A percentile compares a stretch with the other conserved stretches of the same genome.
These are phyloP conservation scores for Pseudochirops corinnae DNA, from an alignment of 2,797 vertebrate species.

Conservation along the genomic window DNA sequence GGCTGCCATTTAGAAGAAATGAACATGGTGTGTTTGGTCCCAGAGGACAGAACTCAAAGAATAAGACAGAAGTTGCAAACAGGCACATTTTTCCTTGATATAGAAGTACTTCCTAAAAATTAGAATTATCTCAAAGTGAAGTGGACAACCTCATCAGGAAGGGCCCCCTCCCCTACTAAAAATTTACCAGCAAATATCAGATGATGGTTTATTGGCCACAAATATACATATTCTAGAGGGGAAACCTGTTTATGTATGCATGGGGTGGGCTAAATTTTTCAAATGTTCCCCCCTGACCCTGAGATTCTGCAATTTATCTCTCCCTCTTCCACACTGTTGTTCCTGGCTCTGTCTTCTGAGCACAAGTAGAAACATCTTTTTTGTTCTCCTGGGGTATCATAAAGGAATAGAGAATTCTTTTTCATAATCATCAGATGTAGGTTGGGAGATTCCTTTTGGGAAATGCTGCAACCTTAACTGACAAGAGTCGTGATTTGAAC, in stretches of 20 bases:
- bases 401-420: not conserved
- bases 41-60: not conserved
- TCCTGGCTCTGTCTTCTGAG: not conserved
- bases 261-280: not conserved
- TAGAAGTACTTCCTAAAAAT: not conserved
- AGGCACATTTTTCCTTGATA: not conserved
- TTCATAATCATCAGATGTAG: not conserved
- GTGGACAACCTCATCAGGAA: not conserved
- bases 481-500: not conserved
- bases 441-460: not conserved
- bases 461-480: not conserved
- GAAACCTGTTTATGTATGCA: not conserved
- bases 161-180: not conserved
- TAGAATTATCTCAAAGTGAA: not conserved
- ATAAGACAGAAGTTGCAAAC: not conserved
- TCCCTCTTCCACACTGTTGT: not conserved
- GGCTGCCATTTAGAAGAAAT: not conserved
- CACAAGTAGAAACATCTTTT: not conserved
- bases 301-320: not conserved
- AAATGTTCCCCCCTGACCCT: not conserved
- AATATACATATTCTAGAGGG: not conserved
- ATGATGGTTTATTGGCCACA: not conserved
- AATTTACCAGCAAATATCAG: not conserved
- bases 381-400: not conserved
- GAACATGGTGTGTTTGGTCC: not conserved